These are phyloP conservation scores for Pelodytes ibericus DNA, from an alignment of 2,797 vertebrate species.

Conservation along the genomic window DNA sequence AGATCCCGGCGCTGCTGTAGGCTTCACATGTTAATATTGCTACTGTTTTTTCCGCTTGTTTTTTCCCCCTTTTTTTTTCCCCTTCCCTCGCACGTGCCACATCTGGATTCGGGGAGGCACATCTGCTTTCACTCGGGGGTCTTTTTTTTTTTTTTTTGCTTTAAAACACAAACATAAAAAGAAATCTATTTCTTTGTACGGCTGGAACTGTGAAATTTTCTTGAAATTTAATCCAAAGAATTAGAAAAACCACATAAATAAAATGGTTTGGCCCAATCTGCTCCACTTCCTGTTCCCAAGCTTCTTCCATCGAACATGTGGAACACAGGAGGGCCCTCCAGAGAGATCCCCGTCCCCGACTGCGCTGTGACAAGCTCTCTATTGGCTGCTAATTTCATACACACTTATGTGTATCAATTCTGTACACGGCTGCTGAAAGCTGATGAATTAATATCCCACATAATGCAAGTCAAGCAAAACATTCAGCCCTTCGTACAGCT, in stretches of 20 bases:
- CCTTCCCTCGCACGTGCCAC: constrained; percentile 66
- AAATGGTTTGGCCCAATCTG: constrained; percentile 82
- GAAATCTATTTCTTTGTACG: constrained; percentile 88
- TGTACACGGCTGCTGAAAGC: not conserved
- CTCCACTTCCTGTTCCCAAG: constrained; percentile 92
- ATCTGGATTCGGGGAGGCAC: constrained; percentile 91
- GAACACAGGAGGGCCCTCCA: constrained; percentile 73
- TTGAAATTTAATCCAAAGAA: constrained; percentile 89
- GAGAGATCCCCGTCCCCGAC: not conserved
- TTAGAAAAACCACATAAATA: constrained; percentile 90
- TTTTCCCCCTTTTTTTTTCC: constrained; percentile 55
- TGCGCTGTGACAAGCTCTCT: constrained; percentile 9
- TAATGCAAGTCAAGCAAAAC: not conserved
- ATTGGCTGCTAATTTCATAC: constrained; percentile 14
- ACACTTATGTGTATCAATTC: not conserved
- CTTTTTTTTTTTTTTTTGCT: constrained; percentile 62
- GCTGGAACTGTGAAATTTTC: constrained; percentile 84
- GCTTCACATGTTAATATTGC: constrained; percentile 63
- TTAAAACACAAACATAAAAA: constrained; percentile 89
- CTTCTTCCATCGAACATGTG: constrained; percentile 85
- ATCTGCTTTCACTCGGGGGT: constrained; percentile 91
- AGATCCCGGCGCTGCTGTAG: constrained; percentile 58
- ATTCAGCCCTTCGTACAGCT: too few relatives aligned
- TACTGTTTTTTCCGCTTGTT: constrained; percentile 51
- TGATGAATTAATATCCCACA: not conserved